Conservation (phyloP, 1,140 invertebrate species). For the Sarcophaga peregrina region DNA sequence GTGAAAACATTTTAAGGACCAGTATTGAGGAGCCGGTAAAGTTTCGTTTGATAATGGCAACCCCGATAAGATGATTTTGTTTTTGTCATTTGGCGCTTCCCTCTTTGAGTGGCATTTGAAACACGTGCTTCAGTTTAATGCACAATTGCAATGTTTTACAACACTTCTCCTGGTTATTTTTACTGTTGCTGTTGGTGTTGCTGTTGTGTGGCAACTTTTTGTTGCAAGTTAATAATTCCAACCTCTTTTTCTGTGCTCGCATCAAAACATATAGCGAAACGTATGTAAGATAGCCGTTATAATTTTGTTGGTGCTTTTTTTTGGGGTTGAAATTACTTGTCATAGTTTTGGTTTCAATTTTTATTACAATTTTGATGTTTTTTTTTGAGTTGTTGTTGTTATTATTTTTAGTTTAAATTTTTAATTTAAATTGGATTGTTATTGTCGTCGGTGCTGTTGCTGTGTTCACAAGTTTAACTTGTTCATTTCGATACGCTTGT, state of each 20-base stretch:
- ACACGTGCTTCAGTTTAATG: constrained; percentile 38
- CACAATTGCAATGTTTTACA: constrained; percentile 41
- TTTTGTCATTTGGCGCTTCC: neutral
- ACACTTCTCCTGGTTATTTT: constrained; percentile 12
- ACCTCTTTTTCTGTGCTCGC: neutral
- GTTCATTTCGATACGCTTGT: neutral
- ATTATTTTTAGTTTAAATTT: neutral
- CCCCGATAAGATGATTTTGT: neutral
- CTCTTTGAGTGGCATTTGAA: constrained; percentile 37
- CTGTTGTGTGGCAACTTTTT: neutral
- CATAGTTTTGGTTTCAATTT: constrained; percentile 35
- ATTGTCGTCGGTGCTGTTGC: neutral
- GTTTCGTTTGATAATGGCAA: too few species aligned
- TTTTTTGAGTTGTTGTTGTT: neutral
- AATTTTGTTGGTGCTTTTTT: too few species aligned
- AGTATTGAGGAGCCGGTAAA: too few species aligned
- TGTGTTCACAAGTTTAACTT: too few species aligned
- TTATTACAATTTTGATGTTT: constrained; percentile 35
- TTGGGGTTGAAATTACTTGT: neutral
- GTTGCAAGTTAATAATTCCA: constrained; percentile 9
- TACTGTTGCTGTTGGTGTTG: neutral
- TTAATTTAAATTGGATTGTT: neutral
- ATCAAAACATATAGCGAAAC: neutral
- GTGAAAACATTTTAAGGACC: too few species aligned
- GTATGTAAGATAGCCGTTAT: too few species aligned